These are phyloP conservation scores for Mystacornis crossleyi DNA, from an alignment of 2,113 vertebrate species.

Conservation along the genomic window DNA sequence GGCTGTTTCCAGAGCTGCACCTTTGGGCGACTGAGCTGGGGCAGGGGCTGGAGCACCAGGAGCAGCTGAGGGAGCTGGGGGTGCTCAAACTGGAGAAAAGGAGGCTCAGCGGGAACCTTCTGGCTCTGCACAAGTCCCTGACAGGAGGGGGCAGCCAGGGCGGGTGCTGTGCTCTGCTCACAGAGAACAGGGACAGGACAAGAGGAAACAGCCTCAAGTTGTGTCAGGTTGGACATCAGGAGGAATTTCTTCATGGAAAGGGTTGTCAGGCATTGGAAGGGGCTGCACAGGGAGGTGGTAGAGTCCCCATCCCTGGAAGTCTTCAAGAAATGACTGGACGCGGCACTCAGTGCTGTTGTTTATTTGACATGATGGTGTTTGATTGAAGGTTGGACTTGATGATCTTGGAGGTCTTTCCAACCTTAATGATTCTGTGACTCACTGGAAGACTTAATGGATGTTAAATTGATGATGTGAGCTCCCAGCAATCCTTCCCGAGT, in stretches of 20 bases:
- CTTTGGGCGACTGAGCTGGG: background rate
- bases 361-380: background rate
- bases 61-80: background rate
- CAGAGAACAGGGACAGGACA: background rate
- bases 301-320: background rate
- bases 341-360: background rate
- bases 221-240: background rate
- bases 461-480: background rate
- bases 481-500: background rate
- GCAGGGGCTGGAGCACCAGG: background rate
- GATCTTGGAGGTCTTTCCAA: background rate
- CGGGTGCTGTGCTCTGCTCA: background rate
- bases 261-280: background rate
- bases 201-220: fast-evolving
- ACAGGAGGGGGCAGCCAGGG: background rate
- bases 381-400: background rate
- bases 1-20: background rate
- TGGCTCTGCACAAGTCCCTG: background rate
- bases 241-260: background rate
- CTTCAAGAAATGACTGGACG: fast-evolving
- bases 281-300: background rate
- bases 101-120: fast-evolving
- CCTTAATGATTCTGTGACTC: background rate
- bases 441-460: background rate
- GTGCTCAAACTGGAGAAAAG: background rate